Base-by-base conservation (phyloP, 2,888 invertebrate species). In the Hypsopygia costalis region DNA sequence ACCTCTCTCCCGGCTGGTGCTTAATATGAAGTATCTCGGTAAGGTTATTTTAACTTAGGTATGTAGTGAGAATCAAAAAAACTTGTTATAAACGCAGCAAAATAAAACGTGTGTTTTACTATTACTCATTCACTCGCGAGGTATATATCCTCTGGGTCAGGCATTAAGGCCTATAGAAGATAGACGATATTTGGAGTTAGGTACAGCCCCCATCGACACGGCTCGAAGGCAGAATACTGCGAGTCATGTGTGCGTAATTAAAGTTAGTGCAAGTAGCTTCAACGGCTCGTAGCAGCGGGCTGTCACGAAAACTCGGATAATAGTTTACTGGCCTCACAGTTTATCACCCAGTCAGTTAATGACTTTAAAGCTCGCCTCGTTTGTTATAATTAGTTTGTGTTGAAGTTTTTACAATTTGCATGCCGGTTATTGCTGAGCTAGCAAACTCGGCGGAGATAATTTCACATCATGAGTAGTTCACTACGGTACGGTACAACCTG, bases 221-320 rank as follows among this genome's bases (percentile, higher is more conserved):
- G 36, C 25, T 34, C 35, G 35, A 34, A 41, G 34, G 34, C 33
- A 22, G 41, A 53, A 62, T 64, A 59, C 47, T 51, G 47, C 69
- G 44, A 76, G 76, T 82, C 82, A 81, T 63, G 76, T 64, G 52
- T 52, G 58, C 51, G 65, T 70, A 74, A 82, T 83, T 78, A 70
- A 79, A 81, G 71, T 81, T 73, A 46, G 40, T 40, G 45, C 46
- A 52, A 57, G 54, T 55, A 51, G 64, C 66, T 54, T 44, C 39
- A 28, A 44, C 51, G 50, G 49, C 49, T 40, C 31, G 41, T 41
- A 46, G 2, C 16, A 16, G 38, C 49, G 40, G 42, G 39, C 52
- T 46, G 50, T 47, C 51, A 47, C 46, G 48, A 50, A 55, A 52
- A 54, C 40, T 49, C 42, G 46, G 43, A 45, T 58, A 56, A 47